Conservation (phyloP, 2,888 invertebrate species). For the Nyleta sp. region DNA sequence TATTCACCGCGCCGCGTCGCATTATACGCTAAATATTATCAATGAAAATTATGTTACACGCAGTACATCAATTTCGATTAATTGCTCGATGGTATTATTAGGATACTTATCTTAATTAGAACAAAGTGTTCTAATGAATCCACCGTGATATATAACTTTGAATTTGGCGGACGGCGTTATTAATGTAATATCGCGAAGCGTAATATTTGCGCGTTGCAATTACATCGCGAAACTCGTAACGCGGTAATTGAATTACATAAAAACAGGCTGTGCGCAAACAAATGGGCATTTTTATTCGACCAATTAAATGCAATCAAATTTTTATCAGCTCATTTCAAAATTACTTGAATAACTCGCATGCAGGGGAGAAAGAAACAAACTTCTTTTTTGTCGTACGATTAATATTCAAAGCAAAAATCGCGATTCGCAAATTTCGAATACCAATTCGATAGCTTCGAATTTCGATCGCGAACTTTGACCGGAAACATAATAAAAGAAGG, state of each 20-base stretch:
- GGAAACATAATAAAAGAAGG: conserved; percentile 10
- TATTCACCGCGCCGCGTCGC: conserved; percentile 25
- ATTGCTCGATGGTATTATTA: conserved; percentile 61
- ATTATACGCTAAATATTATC: conserved; percentile 50
- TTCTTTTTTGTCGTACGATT: too few relatives aligned
- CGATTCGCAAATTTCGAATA: too few relatives aligned
- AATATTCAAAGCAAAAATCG: too few relatives aligned
- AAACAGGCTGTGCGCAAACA: conserved; percentile 9
- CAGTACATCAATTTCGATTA: conserved; percentile 60
- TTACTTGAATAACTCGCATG: too few relatives aligned
- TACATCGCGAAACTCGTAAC: conserved; percentile 41
- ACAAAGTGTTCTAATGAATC: conserved; percentile 63
- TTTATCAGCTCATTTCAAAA: too few relatives aligned
- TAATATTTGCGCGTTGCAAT: conserved; percentile 52
- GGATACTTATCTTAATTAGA: conserved; percentile 62
- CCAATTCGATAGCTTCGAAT: not conserved
- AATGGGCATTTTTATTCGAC: not conserved
- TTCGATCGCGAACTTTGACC: conserved; percentile 3
- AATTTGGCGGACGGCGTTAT: conserved; percentile 50
- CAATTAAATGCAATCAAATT: not conserved
- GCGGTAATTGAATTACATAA: conserved; percentile 37
- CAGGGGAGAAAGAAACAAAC: too few relatives aligned
- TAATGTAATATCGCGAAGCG: conserved; percentile 54
- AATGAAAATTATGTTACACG: conserved; percentile 55
- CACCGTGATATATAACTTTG: conserved; percentile 59